These are phyloP conservation scores for Hyalella azteca DNA, from an alignment of 2,888 invertebrate species.

Conservation along the genomic window DNA sequence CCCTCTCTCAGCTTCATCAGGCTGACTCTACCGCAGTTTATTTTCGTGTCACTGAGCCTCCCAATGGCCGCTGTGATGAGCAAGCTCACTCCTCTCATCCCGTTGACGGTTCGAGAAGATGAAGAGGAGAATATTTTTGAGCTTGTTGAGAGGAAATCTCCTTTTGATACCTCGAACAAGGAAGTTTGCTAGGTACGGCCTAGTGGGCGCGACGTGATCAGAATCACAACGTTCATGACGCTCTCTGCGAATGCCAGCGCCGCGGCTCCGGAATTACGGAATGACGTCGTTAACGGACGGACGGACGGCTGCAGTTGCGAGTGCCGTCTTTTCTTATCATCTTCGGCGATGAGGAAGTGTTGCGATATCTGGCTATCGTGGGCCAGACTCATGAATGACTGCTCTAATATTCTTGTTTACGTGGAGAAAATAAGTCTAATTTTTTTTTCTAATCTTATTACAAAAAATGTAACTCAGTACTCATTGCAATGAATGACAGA, in stretches of 20 bases:
- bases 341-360: too few relatives aligned
- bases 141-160: slow-evolving; percentile 27
- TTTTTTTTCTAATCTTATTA: too few relatives aligned
- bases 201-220: background rate
- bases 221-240: background rate
- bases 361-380: too few relatives aligned
- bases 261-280: background rate
- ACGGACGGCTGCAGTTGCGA: background rate
- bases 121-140: slow-evolving; percentile 24
- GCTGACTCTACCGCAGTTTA: too few relatives aligned
- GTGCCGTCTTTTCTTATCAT: too few relatives aligned
- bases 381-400: too few relatives aligned
- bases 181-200: slow-evolving; percentile 21
- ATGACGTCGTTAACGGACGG: background rate
- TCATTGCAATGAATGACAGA: too few relatives aligned
- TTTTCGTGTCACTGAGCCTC: slow-evolving; percentile 6
- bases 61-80: background rate
- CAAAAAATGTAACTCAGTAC: too few relatives aligned
- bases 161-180: slow-evolving; percentile 24
- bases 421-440: too few relatives aligned
- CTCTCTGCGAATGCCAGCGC: background rate
- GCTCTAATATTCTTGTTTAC: too few relatives aligned
- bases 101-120: slow-evolving; percentile 9
- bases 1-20: too few relatives aligned
- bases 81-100: background rate